phyloP scores from a whole-genome alignment of 1,140 invertebrate species.

The Heliothis subflexa region DNA sequence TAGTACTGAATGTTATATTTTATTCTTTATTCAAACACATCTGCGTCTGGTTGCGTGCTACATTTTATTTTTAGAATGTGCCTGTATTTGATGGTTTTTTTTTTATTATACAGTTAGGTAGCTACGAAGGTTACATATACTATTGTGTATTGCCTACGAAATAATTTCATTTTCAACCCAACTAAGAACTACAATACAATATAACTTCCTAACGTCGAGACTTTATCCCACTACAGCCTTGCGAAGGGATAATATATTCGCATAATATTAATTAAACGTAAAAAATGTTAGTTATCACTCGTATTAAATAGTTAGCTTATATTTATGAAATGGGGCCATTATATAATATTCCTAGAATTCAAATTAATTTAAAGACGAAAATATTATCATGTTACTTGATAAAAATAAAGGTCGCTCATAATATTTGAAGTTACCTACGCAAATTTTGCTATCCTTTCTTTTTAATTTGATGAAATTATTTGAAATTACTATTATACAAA shows the following conservation, averaged over 20 bases:
- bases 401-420: not conserved
- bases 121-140: no score
- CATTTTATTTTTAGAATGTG: not conserved
- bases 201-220: not conserved
- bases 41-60: no score
- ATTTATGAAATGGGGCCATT: not conserved
- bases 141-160: no score
- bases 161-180: no score
- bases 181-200: no score
- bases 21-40: not conserved
- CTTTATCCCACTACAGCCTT: not conserved
- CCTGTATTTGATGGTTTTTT: no score
- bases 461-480: no score
- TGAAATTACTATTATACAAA: no score
- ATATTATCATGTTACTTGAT: not conserved
- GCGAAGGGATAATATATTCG: slow-evolving; percentile 9
- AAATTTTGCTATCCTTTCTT: no score
- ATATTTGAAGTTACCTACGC: not conserved
- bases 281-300: not conserved
- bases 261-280: not conserved
- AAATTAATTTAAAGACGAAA: not conserved
- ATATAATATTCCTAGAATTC: not conserved
- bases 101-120: no score
- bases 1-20: not conserved
- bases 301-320: not conserved